phyloP scores from a whole-genome alignment of 1,140 invertebrate species.

The Drosophila mayri region DNA sequence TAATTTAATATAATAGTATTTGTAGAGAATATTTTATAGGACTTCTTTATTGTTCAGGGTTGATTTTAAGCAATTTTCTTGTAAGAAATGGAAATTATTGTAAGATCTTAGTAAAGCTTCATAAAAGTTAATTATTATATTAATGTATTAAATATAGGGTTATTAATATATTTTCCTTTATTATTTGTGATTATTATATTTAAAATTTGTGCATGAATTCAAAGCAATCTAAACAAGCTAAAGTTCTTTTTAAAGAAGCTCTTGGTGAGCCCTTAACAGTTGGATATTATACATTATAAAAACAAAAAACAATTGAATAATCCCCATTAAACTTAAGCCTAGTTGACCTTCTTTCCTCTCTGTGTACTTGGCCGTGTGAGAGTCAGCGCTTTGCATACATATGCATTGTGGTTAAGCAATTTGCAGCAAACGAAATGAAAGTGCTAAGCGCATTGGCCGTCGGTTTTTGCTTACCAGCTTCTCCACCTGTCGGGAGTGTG shows the following conservation, averaged over 20 bases:
- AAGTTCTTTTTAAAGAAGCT: not conserved
- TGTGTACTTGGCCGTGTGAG: slow-evolving; percentile 3
- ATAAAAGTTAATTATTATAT: too few relatives aligned
- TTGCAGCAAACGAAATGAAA: slow-evolving; percentile 80
- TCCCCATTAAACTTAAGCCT: not conserved
- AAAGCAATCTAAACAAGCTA: not conserved
- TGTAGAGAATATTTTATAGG: not conserved
- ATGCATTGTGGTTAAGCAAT: slow-evolving; percentile 80
- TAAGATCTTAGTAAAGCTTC: not conserved
- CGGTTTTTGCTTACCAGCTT: slow-evolving; percentile 40
- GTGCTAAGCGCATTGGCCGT: slow-evolving; percentile 77
- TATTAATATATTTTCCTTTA: too few relatives aligned
- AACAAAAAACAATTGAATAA: not conserved
- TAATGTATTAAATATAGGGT: too few relatives aligned
- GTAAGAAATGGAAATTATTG: not conserved
- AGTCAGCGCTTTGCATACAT: slow-evolving; percentile 53
- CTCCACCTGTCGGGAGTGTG: not conserved
- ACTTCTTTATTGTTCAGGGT: not conserved
- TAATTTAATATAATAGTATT: not conserved
- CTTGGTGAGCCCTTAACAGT: not conserved
- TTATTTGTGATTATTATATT: too few relatives aligned
- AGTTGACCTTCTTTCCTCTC: not conserved
- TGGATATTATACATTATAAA: not conserved
- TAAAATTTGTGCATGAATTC: not conserved
- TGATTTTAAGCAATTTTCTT: not conserved